Conservation (phyloP, 1,140 invertebrate genomes). For the Drusus annulatus region DNA sequence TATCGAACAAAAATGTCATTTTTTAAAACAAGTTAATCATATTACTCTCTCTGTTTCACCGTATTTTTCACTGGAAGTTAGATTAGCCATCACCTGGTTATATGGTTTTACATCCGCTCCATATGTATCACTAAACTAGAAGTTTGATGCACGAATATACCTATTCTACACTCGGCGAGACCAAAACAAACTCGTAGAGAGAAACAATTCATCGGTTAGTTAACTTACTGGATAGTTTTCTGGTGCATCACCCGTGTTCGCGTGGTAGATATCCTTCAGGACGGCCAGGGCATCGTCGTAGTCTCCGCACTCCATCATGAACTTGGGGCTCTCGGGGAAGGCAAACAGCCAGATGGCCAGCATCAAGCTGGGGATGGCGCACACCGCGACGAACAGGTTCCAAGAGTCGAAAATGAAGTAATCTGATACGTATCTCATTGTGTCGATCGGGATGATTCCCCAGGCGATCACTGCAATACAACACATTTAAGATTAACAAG, state of each 20-base stretch:
- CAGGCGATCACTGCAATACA: slow-evolving; percentile 77
- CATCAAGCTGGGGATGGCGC: slow-evolving; percentile 76
- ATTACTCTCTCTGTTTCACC: too few relatives aligned
- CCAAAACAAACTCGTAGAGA: too few relatives aligned
- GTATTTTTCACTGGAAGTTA: too few relatives aligned
- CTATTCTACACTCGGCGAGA: too few relatives aligned
- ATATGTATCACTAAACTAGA: too few relatives aligned
- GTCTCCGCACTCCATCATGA: slow-evolving; percentile 83
- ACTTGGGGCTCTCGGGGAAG: slow-evolving; percentile 91
- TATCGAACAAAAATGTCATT: slow-evolving; percentile 61
- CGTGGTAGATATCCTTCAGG: slow-evolving; percentile 78
- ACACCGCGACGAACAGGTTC: slow-evolving; percentile 82
- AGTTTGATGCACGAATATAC: too few relatives aligned
- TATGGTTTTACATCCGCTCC: too few relatives aligned
- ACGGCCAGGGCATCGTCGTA: slow-evolving; percentile 80
- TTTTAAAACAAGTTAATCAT: too few relatives aligned
- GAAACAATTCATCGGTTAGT: neutral
- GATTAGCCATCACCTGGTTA: too few relatives aligned
- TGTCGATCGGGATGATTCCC: slow-evolving; percentile 78
- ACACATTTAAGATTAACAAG: too few relatives aligned
- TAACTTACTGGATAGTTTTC: slow-evolving; percentile 78
- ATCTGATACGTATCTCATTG: slow-evolving; percentile 72
- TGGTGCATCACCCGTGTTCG: slow-evolving; percentile 79
- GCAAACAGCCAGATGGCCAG: slow-evolving; percentile 79
- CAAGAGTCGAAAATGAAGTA: slow-evolving; percentile 80